These are phyloP conservation scores for Sebastes vulpes DNA, from an alignment of 2,797 vertebrate genomes.

Conservation along the genomic window DNA sequence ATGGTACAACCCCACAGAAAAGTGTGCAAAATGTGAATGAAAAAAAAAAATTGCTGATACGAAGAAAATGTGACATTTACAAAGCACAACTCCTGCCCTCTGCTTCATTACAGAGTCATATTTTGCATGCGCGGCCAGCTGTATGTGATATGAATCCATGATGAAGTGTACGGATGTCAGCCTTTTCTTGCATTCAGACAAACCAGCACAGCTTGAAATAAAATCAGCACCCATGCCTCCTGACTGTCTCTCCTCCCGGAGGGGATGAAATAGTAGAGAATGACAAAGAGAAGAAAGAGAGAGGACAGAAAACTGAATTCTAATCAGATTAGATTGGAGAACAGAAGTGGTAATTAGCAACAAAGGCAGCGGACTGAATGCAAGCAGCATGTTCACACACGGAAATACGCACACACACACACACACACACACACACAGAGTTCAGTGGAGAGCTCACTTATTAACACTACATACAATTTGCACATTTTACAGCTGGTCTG, in stretches of 20 bases:
- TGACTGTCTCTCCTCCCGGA: slow-evolving; percentile 7
- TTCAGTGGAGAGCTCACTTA: slow-evolving; percentile 27
- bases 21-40: neutral
- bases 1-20: neutral
- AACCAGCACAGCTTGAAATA: slow-evolving; percentile 32
- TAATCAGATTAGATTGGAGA: slow-evolving; percentile 59
- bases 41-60: slow-evolving; percentile 38
- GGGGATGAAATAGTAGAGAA: neutral
- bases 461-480: slow-evolving; percentile 68
- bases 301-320: slow-evolving; percentile 38
- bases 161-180: slow-evolving; percentile 42
- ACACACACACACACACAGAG: neutral
- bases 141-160: slow-evolving; percentile 45
- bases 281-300: slow-evolving; percentile 11
- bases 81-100: slow-evolving; percentile 37
- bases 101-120: slow-evolving; percentile 61
- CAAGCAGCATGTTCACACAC: slow-evolving; percentile 31
- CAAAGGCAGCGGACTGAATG: slow-evolving; percentile 20
- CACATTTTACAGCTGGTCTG: slow-evolving; percentile 39
- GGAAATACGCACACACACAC: neutral
- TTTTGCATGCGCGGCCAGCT: slow-evolving; percentile 56
- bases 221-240: slow-evolving; percentile 30
- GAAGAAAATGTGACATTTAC: slow-evolving; percentile 62
- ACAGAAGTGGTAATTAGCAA: slow-evolving; percentile 61
- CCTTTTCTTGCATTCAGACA: slow-evolving; percentile 29